Conservation (phyloP, 2,888 invertebrate species). For the Callyntrura sp. region DNA sequence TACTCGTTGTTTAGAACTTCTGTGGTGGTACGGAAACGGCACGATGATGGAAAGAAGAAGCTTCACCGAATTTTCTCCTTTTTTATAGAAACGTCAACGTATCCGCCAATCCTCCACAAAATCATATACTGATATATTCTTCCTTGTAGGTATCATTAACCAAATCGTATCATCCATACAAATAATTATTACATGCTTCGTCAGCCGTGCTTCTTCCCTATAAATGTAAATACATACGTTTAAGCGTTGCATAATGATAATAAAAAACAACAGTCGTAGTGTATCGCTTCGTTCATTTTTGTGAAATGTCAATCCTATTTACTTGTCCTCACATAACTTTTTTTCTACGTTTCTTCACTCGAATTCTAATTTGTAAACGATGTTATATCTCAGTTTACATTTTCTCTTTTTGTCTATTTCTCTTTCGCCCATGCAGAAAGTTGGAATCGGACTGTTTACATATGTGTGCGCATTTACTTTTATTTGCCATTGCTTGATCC, state of each 20-base stretch:
- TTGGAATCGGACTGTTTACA: conserved; percentile 29
- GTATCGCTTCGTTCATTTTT: neutral
- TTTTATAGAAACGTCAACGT: neutral
- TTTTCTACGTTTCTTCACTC: neutral
- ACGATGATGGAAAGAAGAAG: neutral
- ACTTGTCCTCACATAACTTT: neutral
- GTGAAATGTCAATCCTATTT: neutral
- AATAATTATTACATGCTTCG: neutral
- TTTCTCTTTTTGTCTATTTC: conserved; percentile 36
- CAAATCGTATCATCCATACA: neutral
- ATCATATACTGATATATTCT: neutral
- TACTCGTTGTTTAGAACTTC: neutral
- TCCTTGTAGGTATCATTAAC: neutral
- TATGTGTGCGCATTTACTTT: conserved; percentile 54
- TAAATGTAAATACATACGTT: neutral
- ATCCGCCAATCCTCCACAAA: neutral
- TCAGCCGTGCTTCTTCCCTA: neutral
- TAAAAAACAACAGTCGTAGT: neutral
- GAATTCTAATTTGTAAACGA: neutral
- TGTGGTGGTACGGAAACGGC: neutral
- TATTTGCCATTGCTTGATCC: neutral
- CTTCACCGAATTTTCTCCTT: neutral
- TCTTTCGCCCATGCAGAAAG: neutral
- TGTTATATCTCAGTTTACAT: too few relatives aligned
- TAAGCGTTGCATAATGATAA: neutral